phyloP scores from a whole-genome alignment of 2,113 vertebrate species.

The Phainopepla nitens region DNA sequence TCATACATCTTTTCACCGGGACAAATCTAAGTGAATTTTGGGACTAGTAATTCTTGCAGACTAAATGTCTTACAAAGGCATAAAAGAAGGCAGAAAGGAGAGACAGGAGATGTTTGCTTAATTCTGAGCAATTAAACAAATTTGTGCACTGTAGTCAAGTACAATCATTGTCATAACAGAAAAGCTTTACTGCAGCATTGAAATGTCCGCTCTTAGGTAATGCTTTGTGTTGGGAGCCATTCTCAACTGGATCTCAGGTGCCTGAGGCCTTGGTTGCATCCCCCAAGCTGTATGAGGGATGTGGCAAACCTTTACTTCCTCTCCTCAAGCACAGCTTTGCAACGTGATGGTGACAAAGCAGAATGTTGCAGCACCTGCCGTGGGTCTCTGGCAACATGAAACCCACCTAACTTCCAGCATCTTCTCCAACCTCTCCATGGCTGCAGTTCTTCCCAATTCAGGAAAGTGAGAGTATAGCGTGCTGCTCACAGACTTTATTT shows the following conservation, averaged over 20 bases:
- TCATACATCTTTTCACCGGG: neutral
- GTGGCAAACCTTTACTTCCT: neutral
- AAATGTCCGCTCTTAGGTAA: neutral
- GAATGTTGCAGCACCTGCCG: neutral
- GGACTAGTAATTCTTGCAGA: neutral
- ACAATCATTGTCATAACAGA: neutral
- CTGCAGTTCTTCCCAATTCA: neutral
- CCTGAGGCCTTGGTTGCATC: neutral
- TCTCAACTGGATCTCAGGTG: neutral
- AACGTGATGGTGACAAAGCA: neutral
- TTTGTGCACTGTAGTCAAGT: neutral
- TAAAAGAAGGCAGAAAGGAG: neutral
- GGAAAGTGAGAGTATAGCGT: neutral
- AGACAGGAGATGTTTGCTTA: neutral
- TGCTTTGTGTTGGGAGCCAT: neutral
- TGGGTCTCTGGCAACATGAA: neutral
- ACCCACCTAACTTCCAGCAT: neutral
- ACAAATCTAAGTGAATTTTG: neutral
- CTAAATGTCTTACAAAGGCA: neutral
- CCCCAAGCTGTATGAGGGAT: neutral
- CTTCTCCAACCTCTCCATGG: neutral
- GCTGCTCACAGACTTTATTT: neutral
- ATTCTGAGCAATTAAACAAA: neutral
- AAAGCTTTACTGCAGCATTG: neutral
- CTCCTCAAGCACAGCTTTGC: fast-evolving